Conservation (phyloP, 2,113 vertebrate genomes). For the Caranx melampygus region DNA sequence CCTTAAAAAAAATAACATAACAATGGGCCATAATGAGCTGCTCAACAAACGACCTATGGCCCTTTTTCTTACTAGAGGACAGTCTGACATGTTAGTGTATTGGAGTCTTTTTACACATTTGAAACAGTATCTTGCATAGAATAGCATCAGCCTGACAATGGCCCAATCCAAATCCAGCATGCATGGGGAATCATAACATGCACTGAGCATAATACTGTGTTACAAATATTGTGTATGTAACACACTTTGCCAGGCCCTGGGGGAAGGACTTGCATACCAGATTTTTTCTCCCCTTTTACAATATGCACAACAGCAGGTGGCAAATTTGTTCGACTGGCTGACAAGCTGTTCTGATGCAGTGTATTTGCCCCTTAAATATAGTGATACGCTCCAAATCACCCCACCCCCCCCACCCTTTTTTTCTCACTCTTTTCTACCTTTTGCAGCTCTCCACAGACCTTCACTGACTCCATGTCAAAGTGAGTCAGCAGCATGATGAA, state of each 20-base stretch:
- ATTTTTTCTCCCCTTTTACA: not conserved
- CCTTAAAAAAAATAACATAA: too few species aligned
- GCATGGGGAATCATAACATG: not conserved
- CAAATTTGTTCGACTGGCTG: not conserved
- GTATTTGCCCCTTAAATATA: not conserved
- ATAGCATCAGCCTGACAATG: not conserved
- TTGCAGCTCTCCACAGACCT: not conserved
- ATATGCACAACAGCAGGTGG: not conserved
- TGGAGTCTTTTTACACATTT: not conserved
- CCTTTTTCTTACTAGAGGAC: too few species aligned
- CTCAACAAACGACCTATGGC: too few species aligned
- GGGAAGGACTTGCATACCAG: not conserved
- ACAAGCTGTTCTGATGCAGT: not conserved
- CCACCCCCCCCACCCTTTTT: not conserved
- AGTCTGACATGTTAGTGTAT: too few species aligned
- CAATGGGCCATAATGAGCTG: too few species aligned
- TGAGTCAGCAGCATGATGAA: conserved; percentile 8
- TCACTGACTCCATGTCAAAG: not conserved
- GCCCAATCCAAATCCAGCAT: not conserved
- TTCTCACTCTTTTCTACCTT: not conserved
- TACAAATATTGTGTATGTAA: too few species aligned
- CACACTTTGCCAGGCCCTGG: too few species aligned
- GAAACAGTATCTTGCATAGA: not conserved
- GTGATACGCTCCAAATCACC: not conserved
- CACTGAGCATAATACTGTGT: not conserved